Evolutionary conservation across 2,888 invertebrate species (phyloP).

Genomic region (Thera obeliscata): DNA sequence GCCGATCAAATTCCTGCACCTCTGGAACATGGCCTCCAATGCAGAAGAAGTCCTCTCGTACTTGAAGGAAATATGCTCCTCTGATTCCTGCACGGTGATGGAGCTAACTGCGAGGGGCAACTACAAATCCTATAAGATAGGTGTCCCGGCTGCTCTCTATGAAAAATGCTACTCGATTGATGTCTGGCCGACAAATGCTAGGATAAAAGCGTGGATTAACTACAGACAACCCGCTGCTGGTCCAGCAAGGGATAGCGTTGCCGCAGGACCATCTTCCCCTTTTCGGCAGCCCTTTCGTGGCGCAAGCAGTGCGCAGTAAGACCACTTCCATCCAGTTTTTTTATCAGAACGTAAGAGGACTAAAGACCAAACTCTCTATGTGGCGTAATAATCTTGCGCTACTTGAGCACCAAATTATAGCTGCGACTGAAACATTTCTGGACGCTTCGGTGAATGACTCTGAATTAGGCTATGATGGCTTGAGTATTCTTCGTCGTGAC

Average conservation of each 20-base stretch:
- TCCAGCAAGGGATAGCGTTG: not conserved
- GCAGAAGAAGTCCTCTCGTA: constrained; percentile 33
- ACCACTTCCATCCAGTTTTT: not conserved
- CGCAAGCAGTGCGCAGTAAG: not conserved
- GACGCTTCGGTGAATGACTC: too few relatives aligned
- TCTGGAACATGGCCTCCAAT: constrained; percentile 45
- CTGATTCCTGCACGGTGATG: constrained; percentile 31
- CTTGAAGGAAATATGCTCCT: constrained; percentile 29
- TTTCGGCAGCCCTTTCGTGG: constrained; percentile 15
- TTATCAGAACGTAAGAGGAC: constrained; percentile 15
- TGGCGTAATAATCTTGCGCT: not conserved
- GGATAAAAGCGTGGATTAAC: constrained; percentile 22
- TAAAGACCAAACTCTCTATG: constrained; percentile 7
- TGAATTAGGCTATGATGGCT: too few relatives aligned
- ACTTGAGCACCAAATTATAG: too few relatives aligned
- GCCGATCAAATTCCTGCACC: constrained; percentile 32
- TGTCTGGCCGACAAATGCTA: constrained; percentile 20
- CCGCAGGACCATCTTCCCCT: not conserved
- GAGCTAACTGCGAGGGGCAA: constrained; percentile 37
- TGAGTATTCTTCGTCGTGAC: too few relatives aligned
- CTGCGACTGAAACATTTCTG: too few relatives aligned
- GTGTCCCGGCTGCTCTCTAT: constrained; percentile 6
- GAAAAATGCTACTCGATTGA: constrained; percentile 5
- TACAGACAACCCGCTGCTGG: not conserved
- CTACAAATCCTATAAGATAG: constrained; percentile 27